Evolutionary conservation across 1,140 invertebrate species (phyloP), one percentile per base, ranked within the genome.

Genomic region (Proales similis): DNA sequence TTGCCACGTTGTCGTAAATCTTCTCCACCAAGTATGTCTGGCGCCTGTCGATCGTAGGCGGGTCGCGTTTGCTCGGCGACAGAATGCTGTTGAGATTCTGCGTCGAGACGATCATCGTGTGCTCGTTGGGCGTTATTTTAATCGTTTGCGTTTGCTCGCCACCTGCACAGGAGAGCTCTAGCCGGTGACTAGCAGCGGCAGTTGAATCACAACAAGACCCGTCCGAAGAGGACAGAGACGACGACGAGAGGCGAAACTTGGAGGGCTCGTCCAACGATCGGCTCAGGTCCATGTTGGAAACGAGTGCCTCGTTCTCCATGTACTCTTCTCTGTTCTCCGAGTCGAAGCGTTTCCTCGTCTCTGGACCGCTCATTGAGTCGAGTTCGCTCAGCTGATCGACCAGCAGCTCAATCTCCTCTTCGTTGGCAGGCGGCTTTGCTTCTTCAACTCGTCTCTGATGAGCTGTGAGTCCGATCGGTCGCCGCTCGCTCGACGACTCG

Each of bases 11-110:
- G 12, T 57, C 51, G 27, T 57, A 57, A 12, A 57, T 20, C 20
- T 57, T 57, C 14, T 57, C 45, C 12, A 57, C 29, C 22, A 57
- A 27, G 29, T 57, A 57, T 7, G 51, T 57, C 2, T 42, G 51
- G 27, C 51, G 51, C 26, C 45, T 19, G 20, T 42, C 33, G 9
- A 9, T 36, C 14, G 9, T 9, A 36, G 33, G 9, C n/a, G n/a
- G n/a, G n/a, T n/a, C n/a, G n/a, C n/a, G n/a, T n/a, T n/a, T n/a
- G n/a, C n/a, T n/a, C n/a, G n/a, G n/a, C n/a, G n/a, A n/a, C n/a
- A n/a, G n/a, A n/a, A n/a, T n/a, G n/a, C n/a, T n/a, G n/a, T n/a
- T n/a, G n/a, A n/a, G n/a, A n/a, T n/a, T n/a, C n/a, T n/a, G n/a
- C n/a, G n/a, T n/a, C n/a, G n/a, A n/a, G n/a, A n/a, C n/a, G n/a